Conservation (phyloP, 1,140 invertebrate species). For the Aphis craccivora region DNA sequence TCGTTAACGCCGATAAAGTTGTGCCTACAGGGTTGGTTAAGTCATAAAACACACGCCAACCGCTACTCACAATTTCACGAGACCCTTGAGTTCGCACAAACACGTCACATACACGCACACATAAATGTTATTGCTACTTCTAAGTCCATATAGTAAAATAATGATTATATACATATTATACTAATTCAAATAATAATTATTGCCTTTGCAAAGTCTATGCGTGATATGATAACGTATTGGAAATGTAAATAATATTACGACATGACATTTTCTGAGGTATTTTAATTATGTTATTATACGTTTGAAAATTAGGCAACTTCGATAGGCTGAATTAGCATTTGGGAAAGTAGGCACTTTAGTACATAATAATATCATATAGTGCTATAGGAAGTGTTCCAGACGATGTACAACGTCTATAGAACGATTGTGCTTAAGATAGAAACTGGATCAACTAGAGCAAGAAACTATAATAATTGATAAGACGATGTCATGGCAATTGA, state of each 20-base stretch:
- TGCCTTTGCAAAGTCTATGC: background rate
- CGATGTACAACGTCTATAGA: too few relatives aligned
- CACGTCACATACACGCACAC: background rate
- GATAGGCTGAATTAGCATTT: background rate
- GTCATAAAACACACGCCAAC: slow-evolving; percentile 41
- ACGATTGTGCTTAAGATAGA: too few relatives aligned
- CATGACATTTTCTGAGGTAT: background rate
- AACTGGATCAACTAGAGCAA: too few relatives aligned
- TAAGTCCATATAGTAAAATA: background rate
- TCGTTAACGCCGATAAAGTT: slow-evolving; percentile 6
- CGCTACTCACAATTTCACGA: background rate
- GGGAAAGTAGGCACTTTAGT: background rate
- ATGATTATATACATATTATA: background rate
- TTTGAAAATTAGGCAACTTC: background rate
- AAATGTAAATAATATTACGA: background rate
- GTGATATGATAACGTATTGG: background rate
- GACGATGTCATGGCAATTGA: too few relatives aligned
- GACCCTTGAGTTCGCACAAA: background rate
- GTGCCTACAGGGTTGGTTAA: background rate
- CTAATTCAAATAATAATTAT: background rate
- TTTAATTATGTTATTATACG: background rate
- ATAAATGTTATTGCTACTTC: background rate
- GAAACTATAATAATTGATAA: too few relatives aligned
- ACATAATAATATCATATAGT: background rate
- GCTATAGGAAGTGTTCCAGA: background rate